A percentile compares a stretch with the other conserved stretches of the same genome.
These are phyloP conservation scores for Eriocheir sinensis DNA, from an alignment of 1,140 invertebrate species.

Conservation along the genomic window DNA sequence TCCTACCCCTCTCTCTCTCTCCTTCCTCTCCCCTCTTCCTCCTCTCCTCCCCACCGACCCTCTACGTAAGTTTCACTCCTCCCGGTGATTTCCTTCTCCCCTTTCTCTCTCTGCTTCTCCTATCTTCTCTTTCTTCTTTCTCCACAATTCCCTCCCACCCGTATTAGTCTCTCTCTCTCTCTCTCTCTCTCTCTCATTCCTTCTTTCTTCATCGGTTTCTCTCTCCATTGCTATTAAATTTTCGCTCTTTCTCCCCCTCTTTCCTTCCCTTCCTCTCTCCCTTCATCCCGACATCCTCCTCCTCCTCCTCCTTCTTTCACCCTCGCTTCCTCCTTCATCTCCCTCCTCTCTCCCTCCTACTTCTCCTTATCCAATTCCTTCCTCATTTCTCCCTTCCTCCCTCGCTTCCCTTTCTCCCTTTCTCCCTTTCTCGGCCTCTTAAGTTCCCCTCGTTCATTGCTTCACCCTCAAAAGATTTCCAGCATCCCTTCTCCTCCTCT, in stretches of 20 bases:
- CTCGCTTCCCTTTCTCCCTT: not conserved
- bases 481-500: not conserved
- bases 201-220: too few species aligned
- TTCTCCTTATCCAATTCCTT: not conserved
- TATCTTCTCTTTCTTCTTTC: not conserved
- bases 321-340: not conserved
- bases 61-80: not conserved
- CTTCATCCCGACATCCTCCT: not conserved
- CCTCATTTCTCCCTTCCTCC: not conserved
- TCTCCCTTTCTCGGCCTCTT: slow-evolving; percentile 19
- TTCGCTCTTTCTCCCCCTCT: not conserved
- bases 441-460: not conserved
- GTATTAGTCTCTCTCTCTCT: not conserved
- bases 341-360: not conserved
- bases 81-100: not conserved
- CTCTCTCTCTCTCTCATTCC: too few species aligned
- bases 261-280: not conserved
- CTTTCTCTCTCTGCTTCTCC: not conserved
- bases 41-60: not conserved
- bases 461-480: too few species aligned
- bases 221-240: too few species aligned
- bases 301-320: not conserved
- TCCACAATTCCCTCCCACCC: too few species aligned
- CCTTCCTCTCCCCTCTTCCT: not conserved
- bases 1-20: not conserved